Percentiles rank a stretch among this genome's conserved stretches.
Evolutionary conservation across 1,140 invertebrate genomes (phyloP).

Genomic region (Gonatopus flavifemur): DNA sequence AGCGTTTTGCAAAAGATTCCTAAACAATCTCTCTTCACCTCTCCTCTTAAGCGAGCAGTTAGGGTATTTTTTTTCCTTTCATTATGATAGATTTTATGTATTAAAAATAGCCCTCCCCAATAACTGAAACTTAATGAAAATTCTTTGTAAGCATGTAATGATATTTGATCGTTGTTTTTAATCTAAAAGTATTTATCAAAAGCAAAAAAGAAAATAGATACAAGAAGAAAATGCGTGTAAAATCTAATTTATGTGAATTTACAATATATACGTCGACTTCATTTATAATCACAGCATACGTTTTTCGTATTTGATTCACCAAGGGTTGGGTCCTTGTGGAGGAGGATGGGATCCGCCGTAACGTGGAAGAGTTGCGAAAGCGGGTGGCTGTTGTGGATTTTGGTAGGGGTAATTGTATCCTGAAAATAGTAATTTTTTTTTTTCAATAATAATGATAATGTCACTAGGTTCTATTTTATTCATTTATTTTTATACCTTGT

Average conservation of each 20-base stretch:
- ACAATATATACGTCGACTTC: background rate
- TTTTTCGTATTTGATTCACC: conserved; percentile 18
- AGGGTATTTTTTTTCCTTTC: background rate
- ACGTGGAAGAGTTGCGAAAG: conserved; percentile 53
- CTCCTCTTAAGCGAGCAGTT: background rate
- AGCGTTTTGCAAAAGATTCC: background rate
- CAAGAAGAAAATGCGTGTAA: background rate
- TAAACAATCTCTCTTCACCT: background rate
- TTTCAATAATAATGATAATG: conserved; percentile 5
- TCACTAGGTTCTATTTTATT: no score
- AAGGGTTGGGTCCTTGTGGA: conserved; percentile 50
- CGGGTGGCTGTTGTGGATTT: conserved; percentile 23
- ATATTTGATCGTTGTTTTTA: background rate
- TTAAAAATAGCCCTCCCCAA: background rate
- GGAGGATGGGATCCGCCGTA: conserved; percentile 50
- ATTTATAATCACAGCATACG: conserved; percentile 12
- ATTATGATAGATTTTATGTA: background rate
- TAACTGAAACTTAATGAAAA: background rate
- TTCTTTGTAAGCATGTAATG: background rate
- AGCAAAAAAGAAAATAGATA: background rate
- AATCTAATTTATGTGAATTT: background rate
- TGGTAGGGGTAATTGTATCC: conserved; percentile 51
- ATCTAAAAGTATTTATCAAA: no score
- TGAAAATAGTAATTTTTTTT: conserved; percentile 15
- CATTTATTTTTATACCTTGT: conserved; percentile 56